phyloP scores from a whole-genome alignment of 2,113 vertebrate species.

The Speoplatyrhinus poulsoni region DNA sequence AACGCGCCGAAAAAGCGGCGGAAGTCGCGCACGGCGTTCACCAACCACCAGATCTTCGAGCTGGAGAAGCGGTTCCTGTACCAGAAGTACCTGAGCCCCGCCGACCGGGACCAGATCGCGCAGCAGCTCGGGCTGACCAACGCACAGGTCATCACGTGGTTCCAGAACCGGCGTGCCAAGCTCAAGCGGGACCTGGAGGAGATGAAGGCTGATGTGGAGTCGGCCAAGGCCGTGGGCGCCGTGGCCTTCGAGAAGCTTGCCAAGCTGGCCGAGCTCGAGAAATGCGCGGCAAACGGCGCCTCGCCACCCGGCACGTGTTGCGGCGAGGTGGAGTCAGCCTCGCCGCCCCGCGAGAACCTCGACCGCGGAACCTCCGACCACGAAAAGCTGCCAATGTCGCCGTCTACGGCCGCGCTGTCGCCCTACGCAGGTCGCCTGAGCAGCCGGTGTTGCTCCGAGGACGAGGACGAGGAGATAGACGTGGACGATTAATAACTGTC shows the following conservation, averaged over 20 bases:
- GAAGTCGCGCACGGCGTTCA: constrained; percentile 89
- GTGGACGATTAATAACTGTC: constrained; percentile 82
- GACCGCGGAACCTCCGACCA: constrained; percentile 41
- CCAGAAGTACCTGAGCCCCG: constrained; percentile 90
- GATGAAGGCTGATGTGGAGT: constrained; percentile 89
- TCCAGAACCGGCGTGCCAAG: constrained; percentile 88
- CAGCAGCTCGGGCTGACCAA: constrained; percentile 89
- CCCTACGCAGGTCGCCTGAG: constrained; percentile 78
- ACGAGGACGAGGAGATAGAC: constrained; percentile 91
- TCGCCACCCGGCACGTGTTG: constrained; percentile 57
- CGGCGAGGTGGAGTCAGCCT: constrained; percentile 55
- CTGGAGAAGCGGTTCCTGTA: constrained; percentile 89
- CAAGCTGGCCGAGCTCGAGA: constrained; percentile 86
- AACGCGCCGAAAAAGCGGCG: constrained; percentile 88
- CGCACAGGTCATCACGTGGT: constrained; percentile 92
- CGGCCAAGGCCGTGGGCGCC: constrained; percentile 83
- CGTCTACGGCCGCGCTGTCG: constrained; percentile 74
- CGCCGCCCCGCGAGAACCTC: constrained; percentile 39
- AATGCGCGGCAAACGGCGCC: constrained; percentile 70
- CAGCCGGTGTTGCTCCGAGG: constrained; percentile 84
- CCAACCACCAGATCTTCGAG: constrained; percentile 91
- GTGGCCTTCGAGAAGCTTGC: constrained; percentile 84
- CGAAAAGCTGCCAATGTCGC: constrained; percentile 68
- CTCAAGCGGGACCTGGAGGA: constrained; percentile 90
- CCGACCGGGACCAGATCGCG: constrained; percentile 89